Base-by-base conservation (phyloP, 2,113 vertebrate species). In the Pithys albifrons region DNA sequence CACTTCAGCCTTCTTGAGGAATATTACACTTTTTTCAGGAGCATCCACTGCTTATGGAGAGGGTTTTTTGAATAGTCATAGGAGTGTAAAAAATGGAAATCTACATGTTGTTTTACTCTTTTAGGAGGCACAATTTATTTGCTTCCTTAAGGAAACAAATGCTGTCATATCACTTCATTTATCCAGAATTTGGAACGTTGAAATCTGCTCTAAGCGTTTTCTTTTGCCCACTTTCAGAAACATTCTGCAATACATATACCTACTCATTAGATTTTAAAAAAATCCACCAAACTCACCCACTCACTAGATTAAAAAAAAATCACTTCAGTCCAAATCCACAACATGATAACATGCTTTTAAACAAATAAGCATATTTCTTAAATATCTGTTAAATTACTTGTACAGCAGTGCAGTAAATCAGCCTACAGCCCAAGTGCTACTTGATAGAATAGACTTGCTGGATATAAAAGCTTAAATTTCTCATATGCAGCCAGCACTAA, bases 91-190 rank as follows among this genome's bases (percentile, higher is more conserved):
- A 84, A 89, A 85, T 39, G 41, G 69, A 92, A 92, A 72, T 10
- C 31, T 89, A 17, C 29, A n/a, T 35, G 29, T 71, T 64, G 17
- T 78, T 93, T 87, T 81, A 79, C n/a, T 62, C 28, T 87, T 95
- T 81, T 51, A 75, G 25, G 57, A 73, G 62, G 46, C 23, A 69
- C 7, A 61, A 69, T 61, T 82, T 80, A 89, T 93, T 95, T 91
- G 49, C 61, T 92, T 55, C 66, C 88, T 73, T 96, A 87, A 85
- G 77, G 75, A 95, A 94, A 86, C 73, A 91, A 93, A 94, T 92
- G 88, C 80, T 95, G 92, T 94, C 73, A 62, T 89, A 93, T 76
- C 88, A 95, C 88, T 96, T 95, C 66, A 92, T 96, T 96, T 95
- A 89, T 92, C 67, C 86, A 70, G 33, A 75, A 27, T 54, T 14